Evolutionary conservation across 2,797 vertebrate genomes (phyloP).

Genomic region (Anisognathus igniventris): DNA sequence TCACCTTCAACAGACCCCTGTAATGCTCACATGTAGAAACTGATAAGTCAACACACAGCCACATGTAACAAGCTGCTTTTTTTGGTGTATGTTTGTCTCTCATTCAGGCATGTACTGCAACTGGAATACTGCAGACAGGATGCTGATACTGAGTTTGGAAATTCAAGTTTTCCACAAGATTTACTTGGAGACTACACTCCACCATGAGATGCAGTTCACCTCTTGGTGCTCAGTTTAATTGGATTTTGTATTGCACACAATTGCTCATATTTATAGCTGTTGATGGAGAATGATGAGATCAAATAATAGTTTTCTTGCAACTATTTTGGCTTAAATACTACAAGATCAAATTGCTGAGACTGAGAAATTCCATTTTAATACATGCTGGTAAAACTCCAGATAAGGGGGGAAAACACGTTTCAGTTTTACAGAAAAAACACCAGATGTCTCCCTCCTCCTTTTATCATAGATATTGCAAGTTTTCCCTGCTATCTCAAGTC

Average conservation of each 20-base stretch:
- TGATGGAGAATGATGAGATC: background rate
- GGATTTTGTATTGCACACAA: background rate
- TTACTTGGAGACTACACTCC: background rate
- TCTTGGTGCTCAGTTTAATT: background rate
- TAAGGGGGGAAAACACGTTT: background rate
- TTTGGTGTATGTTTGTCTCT: background rate
- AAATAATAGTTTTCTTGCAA: background rate
- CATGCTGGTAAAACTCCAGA: background rate
- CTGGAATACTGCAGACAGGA: background rate
- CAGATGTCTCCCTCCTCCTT: conserved; percentile 58
- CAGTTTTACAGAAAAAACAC: conserved; percentile 27
- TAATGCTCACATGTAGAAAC: background rate
- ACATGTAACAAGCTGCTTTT: background rate
- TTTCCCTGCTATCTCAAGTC: background rate
- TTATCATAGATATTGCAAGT: background rate
- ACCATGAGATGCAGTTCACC: background rate
- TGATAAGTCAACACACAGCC: background rate
- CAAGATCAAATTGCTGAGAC: background rate
- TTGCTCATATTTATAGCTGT: background rate
- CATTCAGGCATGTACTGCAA: background rate
- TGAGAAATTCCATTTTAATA: background rate
- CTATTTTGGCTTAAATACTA: background rate
- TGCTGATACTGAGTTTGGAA: background rate
- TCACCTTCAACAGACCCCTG: background rate
- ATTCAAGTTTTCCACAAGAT: background rate